Evolutionary conservation across 1,140 invertebrate genomes (phyloP).

Genomic region (Formica selysi): DNA sequence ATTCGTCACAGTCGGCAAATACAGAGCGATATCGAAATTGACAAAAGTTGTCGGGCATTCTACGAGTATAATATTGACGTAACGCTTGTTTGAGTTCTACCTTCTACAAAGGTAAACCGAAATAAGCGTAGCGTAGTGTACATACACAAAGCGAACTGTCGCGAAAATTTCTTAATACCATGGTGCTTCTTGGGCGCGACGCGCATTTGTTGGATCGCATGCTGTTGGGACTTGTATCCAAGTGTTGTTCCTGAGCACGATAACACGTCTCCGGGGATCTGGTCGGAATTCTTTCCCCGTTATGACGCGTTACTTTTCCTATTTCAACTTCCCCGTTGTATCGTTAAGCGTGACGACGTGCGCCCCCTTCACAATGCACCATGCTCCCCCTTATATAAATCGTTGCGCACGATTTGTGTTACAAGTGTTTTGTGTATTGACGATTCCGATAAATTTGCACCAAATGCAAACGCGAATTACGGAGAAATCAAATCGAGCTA

Average conservation of each 20-base stretch:
- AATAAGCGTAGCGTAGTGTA: neutral
- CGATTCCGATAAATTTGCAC: neutral
- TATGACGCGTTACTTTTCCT: conserved; percentile 5
- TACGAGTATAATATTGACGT: conserved; percentile 17
- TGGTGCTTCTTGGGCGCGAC: neutral
- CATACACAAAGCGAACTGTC: neutral
- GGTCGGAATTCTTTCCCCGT: conserved; percentile 4
- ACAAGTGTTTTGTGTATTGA: neutral
- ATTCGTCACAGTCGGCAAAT: neutral
- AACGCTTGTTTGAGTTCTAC: neutral
- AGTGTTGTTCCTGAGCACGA: conserved; percentile 29
- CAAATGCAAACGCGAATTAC: too few species aligned
- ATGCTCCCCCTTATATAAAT: neutral
- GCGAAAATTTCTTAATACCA: conserved; percentile 44
- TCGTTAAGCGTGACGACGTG: neutral
- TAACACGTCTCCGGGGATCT: conserved; percentile 20
- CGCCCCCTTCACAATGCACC: neutral
- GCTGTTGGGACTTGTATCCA: conserved; percentile 43
- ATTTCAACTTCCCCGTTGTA: conserved; percentile 14
- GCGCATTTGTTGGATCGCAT: conserved; percentile 23
- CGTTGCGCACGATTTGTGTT: neutral
- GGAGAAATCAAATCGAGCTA: neutral
- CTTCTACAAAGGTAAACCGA: neutral
- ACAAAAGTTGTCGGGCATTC: neutral
- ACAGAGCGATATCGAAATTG: neutral